Conservation (phyloP, 2,113 vertebrate genomes). For the Columba janthina region DNA sequence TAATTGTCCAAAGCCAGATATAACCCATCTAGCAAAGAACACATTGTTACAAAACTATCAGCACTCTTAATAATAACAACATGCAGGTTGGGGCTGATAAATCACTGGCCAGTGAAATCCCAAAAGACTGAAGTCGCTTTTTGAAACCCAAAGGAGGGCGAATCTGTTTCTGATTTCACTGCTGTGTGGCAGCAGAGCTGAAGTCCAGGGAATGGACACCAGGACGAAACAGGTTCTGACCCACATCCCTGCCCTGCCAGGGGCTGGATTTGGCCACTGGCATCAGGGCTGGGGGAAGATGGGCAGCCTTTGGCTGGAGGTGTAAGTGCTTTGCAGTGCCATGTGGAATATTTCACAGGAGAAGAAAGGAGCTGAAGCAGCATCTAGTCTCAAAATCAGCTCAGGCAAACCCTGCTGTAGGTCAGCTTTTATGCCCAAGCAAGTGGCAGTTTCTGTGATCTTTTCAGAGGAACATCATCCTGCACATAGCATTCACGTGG, state of each 20-base stretch:
- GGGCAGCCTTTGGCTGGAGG: fast-evolving
- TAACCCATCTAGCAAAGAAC: background rate
- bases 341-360: background rate
- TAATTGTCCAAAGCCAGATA: background rate
- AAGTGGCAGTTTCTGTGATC: background rate
- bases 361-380: background rate
- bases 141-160: background rate
- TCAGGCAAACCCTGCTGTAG: background rate
- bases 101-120: background rate
- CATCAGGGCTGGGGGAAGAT: background rate
- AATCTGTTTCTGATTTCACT: constrained; percentile 17
- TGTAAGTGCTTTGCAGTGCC: background rate
- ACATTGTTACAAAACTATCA: background rate
- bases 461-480: background rate
- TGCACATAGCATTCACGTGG: background rate
- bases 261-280: background rate
- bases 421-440: background rate
- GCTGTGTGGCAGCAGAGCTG: background rate
- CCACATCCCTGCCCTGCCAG: fast-evolving
- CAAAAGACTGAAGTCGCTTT: background rate
- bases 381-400: background rate
- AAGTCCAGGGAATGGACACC: background rate
- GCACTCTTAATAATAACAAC: background rate
- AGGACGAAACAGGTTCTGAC: background rate
- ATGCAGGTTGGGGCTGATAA: background rate